Base-by-base conservation (phyloP, 2,797 vertebrate species). In the Poliocrania exsul region DNA sequence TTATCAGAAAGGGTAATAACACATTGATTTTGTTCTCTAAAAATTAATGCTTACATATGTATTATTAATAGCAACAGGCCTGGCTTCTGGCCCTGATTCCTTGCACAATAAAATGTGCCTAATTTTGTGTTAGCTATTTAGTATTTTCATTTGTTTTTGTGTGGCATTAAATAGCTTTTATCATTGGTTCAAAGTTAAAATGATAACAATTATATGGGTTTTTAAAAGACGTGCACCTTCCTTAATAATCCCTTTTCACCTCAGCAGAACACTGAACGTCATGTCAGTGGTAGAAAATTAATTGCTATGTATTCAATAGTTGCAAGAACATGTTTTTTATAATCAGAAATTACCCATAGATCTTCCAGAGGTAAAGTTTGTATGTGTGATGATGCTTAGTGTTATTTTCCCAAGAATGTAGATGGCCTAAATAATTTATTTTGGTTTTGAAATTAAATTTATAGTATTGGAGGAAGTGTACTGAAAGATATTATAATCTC, bases 141-240 rank as follows among this genome's bases (percentile, higher is more conserved):
- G 6, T 44, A 8, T 66, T 44, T 57, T 71, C 20, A 6, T 46
- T 91, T 92, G 15, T 8, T 51, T 89, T 82, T 21, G 1, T 29
- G 3, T 75, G 25, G 31, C 9, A 50, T 71, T 80, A 58, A 60
- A 67, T 50, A 49, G 15, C 5, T 86, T 86, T 40, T 72, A 17
- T 69, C 2, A 21, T 54, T 79, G 3, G 3, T 47, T 79, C 11
- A 75, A 44, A 26, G 13, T 53, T 86, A 65, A 77, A 74, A 57
- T 50, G 6, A 0, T 38, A 51, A 37, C 15, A 50, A 18, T 18
- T 29, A n/a, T 42, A 49, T 31, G 2, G 0, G 1, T n/a, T 44
- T 61, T 61, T 69, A 23, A 66, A 71, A 31, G 10, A 6, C n/a
- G 14, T 62, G 0, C 33, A 25, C 14, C 10, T 77, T 46, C 5